Conservation (phyloP, 2,113 vertebrate genomes). For the Pterocles orientalis region DNA sequence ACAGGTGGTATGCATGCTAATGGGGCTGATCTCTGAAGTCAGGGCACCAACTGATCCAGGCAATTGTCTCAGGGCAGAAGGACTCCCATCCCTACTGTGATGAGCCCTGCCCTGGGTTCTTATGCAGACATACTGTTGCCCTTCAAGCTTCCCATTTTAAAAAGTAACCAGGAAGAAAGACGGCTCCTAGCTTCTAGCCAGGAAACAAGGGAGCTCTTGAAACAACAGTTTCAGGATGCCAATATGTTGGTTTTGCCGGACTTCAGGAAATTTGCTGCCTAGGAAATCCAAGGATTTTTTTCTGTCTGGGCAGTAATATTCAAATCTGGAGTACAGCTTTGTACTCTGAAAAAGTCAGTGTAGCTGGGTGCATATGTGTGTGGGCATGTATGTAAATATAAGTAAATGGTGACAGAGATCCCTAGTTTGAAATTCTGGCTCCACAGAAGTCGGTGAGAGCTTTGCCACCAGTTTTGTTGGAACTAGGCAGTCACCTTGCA, state of each 20-base stretch:
- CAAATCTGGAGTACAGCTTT: neutral
- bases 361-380: fast-evolving
- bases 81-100: slow-evolving; percentile 10
- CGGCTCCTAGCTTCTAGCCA: neutral
- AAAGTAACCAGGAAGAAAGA: neutral
- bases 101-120: neutral
- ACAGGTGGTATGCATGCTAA: slow-evolving; percentile 60
- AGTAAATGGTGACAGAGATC: neutral
- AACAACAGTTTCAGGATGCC: neutral
- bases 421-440: neutral
- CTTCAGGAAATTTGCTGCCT: neutral
- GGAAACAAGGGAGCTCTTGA: neutral
- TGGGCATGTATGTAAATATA: neutral
- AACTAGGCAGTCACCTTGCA: neutral
- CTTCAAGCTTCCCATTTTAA: neutral
- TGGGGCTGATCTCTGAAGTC: slow-evolving; percentile 37
- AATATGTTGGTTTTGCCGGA: neutral
- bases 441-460: neutral
- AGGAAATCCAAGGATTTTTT: neutral
- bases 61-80: neutral
- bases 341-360: neutral
- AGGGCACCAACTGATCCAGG: neutral
- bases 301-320: neutral
- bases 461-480: neutral
- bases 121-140: neutral